These are phyloP conservation scores for Cydia amplana DNA, from an alignment of 1,140 invertebrate genomes.

Conservation along the genomic window DNA sequence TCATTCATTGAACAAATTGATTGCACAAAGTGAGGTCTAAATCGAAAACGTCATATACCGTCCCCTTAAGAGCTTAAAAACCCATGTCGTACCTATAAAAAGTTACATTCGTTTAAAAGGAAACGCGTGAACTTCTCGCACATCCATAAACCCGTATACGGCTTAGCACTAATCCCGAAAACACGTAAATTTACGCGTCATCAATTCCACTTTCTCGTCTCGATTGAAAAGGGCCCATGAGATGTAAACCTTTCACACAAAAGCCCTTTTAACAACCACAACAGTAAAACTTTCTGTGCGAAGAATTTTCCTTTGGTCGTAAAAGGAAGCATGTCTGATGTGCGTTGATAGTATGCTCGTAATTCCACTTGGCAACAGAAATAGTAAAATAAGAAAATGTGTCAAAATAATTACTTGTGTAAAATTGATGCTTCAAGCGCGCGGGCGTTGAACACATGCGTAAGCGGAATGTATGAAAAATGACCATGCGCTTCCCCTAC, in stretches of 20 bases:
- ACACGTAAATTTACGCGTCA: conserved; percentile 50
- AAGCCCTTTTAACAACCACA: conserved; percentile 52
- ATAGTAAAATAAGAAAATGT: too few species aligned
- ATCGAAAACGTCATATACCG: too few species aligned
- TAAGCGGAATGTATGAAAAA: too few species aligned
- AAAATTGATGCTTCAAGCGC: too few species aligned
- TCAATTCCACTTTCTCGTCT: conserved; percentile 61
- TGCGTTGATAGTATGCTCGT: background rate
- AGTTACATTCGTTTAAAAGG: conserved; percentile 10
- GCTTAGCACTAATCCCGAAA: conserved; percentile 40
- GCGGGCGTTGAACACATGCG: too few species aligned
- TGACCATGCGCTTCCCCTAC: too few species aligned
- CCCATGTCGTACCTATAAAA: background rate
- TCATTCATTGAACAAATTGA: too few species aligned
- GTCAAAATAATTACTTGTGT: too few species aligned
- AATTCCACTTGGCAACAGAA: too few species aligned
- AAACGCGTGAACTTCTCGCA: background rate
- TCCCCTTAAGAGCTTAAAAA: background rate
- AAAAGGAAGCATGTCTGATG: conserved; percentile 46
- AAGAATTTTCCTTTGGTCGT: conserved; percentile 55
- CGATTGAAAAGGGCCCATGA: conserved; percentile 54
- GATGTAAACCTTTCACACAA: conserved; percentile 53
- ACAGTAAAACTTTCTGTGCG: conserved; percentile 49
- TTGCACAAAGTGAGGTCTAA: too few species aligned
- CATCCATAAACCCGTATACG: conserved; percentile 29